Conservation (phyloP, 2,113 vertebrate genomes). For the Cercocebus atys region DNA sequence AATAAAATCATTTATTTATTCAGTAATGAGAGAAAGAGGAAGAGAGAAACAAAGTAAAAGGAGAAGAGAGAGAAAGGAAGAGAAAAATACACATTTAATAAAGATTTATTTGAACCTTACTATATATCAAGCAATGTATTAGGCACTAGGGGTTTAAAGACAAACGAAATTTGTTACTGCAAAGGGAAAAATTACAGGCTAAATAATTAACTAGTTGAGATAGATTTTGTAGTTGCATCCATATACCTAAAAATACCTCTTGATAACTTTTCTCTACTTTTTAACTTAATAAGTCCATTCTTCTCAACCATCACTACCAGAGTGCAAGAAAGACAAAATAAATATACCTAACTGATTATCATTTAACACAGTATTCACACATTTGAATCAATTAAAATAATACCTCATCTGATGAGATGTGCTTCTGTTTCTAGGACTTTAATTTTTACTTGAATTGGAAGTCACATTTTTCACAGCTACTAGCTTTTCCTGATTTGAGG, state of each 20-base stretch:
- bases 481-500: conserved; percentile 74
- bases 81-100: neutral
- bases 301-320: neutral
- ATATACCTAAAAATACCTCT: neutral
- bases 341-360: neutral
- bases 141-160: neutral
- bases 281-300: neutral
- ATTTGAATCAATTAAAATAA: conserved; percentile 78
- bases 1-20: neutral
- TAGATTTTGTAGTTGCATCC: neutral
- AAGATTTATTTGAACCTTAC: neutral
- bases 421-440: conserved; percentile 72
- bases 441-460: conserved; percentile 71
- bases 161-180: neutral
- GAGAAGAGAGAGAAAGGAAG: no score
- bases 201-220: neutral
- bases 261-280: neutral
- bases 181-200: neutral
- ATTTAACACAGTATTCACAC: conserved; percentile 42
- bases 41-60: no score
- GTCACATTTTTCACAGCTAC: conserved; percentile 79
- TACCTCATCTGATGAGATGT: conserved; percentile 66
- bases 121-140: neutral
- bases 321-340: neutral
- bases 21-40: neutral